Evolutionary conservation across 2,888 invertebrate species (phyloP).

Genomic region (Pocota personata): DNA sequence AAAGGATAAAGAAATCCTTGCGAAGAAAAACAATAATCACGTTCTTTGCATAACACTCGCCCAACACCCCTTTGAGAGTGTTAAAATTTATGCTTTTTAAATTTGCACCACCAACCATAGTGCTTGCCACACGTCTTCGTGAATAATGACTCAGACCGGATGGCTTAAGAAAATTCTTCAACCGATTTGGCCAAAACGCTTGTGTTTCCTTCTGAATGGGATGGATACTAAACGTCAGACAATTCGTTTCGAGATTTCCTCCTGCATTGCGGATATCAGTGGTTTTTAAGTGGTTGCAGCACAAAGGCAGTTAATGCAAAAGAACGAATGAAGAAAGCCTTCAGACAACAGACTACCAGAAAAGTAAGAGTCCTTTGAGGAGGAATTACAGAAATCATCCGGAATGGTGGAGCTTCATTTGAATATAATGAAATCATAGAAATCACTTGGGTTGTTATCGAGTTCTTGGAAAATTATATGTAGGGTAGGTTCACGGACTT

Average conservation of each 20-base stretch:
- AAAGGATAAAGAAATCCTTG: slow-evolving; percentile 39
- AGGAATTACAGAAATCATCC: neutral
- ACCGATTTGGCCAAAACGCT: slow-evolving; percentile 16
- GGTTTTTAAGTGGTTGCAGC: slow-evolving; percentile 65
- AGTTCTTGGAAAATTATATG: neutral
- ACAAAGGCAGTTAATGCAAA: slow-evolving; percentile 39
- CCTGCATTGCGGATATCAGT: slow-evolving; percentile 64
- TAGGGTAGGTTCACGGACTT: too few relatives aligned
- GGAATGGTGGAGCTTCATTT: neutral
- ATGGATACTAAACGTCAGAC: slow-evolving; percentile 42
- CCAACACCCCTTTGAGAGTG: slow-evolving; percentile 45
- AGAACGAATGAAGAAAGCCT: slow-evolving; percentile 9
- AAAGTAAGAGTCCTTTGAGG: slow-evolving; percentile 27
- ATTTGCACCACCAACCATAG: slow-evolving; percentile 29
- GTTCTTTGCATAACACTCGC: slow-evolving; percentile 61
- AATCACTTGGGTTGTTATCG: neutral
- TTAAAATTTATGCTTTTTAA: slow-evolving; percentile 67
- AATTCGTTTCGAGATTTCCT: slow-evolving; percentile 59
- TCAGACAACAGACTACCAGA: neutral
- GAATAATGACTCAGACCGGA: slow-evolving; percentile 59
- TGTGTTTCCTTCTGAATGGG: neutral
- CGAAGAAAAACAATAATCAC: slow-evolving; percentile 67
- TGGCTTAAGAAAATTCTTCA: slow-evolving; percentile 45
- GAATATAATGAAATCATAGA: neutral
- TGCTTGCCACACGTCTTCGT: slow-evolving; percentile 53